Base-by-base conservation (phyloP, 2,113 vertebrate genomes). In the Bothrops jararaca region DNA sequence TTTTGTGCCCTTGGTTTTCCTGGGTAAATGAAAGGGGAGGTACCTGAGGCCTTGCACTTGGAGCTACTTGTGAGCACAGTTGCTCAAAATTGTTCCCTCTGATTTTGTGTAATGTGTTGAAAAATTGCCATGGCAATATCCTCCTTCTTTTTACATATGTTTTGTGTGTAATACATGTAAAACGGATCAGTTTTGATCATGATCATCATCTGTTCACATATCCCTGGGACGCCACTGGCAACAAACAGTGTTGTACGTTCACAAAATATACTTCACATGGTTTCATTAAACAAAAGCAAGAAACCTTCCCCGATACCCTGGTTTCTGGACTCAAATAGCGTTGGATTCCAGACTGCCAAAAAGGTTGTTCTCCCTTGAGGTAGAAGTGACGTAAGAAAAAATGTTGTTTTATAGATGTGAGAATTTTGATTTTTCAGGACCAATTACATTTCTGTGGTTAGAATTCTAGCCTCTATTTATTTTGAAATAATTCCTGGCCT, bases 331-430 rank as follows among this genome's bases (percentile, higher is more conserved):
- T 80, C 34, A 22, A 42, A 23, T 80, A 80, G 42, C 9, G 20
- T 42, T 80, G 18, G 34, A 42, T 80, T 42, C 74, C 18, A 42
- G 74, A 18, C 34, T 80, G 34, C 34, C n/a, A 23, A 80, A 80
- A 80, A 42, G 34, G 74, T 22, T 80, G 74, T 7, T 80, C 34
- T 80, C 74, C 34, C 34, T 80, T 80, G 74, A 80, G 85, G 12
- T 2, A 13, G n/a, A 34, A 15, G 8, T 0, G 24, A 4, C 2
- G 12, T 9, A 15, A 10, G 58, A 24, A 3, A 0, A 29, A 0
- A 4, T 9, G 91, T 94, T 8, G 56, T 91, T 91, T 96, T 64
- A 2, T 90, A 3, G 58, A 93, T 92, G 92, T 91, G 90, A 93
- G 56, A 90, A 69, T 50, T 90, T 53, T 34, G 6, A 5, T 92